phyloP scores from a whole-genome alignment of 1,140 invertebrate species.

The Pseudoatta argentina region DNA sequence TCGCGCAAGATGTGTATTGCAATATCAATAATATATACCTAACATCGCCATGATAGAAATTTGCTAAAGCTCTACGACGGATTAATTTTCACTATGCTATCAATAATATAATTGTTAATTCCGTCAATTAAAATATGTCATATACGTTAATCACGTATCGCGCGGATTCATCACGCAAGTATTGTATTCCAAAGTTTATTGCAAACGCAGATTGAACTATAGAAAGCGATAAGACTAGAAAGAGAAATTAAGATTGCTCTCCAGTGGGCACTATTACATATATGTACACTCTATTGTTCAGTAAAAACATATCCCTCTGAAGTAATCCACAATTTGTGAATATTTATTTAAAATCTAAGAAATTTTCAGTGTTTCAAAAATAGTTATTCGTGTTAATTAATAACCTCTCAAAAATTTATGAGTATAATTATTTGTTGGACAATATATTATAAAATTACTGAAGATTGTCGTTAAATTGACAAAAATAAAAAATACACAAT shows the following conservation, averaged over 20 bases:
- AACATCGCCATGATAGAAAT: neutral
- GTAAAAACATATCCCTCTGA: neutral
- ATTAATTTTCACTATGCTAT: constrained; percentile 22
- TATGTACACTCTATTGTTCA: neutral
- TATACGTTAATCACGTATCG: neutral
- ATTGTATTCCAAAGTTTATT: neutral
- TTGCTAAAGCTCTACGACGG: neutral
- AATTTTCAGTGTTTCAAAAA: neutral
- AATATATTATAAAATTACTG: neutral
- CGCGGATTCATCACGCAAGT: neutral
- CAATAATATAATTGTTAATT: neutral
- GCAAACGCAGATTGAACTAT: constrained; percentile 21
- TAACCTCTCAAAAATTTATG: neutral
- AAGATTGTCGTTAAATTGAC: neutral
- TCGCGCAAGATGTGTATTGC: neutral
- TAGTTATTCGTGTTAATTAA: constrained; percentile 1
- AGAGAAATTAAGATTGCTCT: constrained; percentile 23
- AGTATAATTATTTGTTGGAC: neutral
- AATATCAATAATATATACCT: constrained; percentile 5
- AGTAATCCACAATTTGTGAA: neutral
- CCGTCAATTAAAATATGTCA: constrained; percentile 7
- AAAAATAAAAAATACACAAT: neutral
- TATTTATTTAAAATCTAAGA: neutral
- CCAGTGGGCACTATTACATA: neutral
- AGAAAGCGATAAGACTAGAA: constrained; percentile 25